Evolutionary conservation across 2,113 vertebrate species (phyloP).

Genomic region (Hippocampus abdominalis): DNA sequence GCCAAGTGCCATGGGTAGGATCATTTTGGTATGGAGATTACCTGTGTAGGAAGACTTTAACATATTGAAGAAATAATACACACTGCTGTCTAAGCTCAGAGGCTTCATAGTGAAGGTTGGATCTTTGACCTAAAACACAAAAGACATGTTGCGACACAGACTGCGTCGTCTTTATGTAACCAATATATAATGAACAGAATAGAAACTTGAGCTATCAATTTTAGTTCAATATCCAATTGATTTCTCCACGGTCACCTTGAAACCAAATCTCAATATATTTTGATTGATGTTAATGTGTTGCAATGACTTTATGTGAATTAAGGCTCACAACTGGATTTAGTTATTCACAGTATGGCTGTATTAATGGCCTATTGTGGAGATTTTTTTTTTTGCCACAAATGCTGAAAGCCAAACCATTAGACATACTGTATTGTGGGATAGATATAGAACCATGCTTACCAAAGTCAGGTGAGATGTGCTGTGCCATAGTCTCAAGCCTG

Average conservation of each 20-base stretch:
- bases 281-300: background rate
- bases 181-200: background rate
- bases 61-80: conserved; percentile 85
- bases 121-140: conserved; percentile 80
- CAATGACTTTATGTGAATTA: background rate
- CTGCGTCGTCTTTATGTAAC: background rate
- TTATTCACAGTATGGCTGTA: background rate
- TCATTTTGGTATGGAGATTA: conserved; percentile 44
- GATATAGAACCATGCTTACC: conserved; percentile 75
- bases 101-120: conserved; percentile 82
- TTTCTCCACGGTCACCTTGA: background rate
- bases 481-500: conserved; percentile 80
- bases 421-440: background rate
- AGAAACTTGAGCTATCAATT: background rate
- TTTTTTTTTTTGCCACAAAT: no score
- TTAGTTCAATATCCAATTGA: background rate
- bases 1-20: background rate
- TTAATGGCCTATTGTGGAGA: background rate
- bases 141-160: background rate
- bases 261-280: background rate
- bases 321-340: background rate
- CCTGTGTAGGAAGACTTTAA: conserved; percentile 94
- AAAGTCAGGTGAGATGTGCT: conserved; percentile 82
- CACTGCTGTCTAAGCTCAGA: conserved; percentile 83
- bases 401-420: background rate